Conservation (phyloP, 92 coral and sea anemone species). For the Porites evermanni region DNA sequence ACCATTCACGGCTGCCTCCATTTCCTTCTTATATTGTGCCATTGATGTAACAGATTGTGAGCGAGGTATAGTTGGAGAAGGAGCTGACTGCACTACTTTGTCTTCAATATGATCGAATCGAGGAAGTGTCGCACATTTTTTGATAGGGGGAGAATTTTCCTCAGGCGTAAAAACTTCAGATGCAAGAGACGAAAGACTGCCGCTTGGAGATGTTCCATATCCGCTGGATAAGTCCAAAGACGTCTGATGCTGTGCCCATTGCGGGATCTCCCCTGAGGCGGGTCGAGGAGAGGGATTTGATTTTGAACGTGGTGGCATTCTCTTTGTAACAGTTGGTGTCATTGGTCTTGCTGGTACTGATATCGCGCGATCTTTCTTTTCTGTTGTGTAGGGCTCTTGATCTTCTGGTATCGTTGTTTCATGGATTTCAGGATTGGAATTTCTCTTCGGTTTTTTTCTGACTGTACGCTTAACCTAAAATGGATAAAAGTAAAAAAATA, state of each 20-base stretch:
- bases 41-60: conserved; percentile 29
- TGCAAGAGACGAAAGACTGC: conserved; percentile 38
- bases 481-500: background rate
- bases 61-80: conserved; percentile 18
- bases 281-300: background rate
- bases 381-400: background rate
- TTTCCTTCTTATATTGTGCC: conserved; percentile 34
- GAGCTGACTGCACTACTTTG: background rate
- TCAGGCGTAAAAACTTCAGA: conserved; percentile 34
- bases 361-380: conserved; percentile 14
- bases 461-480: conserved; percentile 30
- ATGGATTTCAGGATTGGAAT: background rate
- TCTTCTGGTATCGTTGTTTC: conserved; percentile 15
- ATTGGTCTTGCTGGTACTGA: conserved; percentile 9
- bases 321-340: background rate
- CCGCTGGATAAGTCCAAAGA: conserved; percentile 26
- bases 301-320: background rate
- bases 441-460: conserved; percentile 33
- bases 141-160: background rate
- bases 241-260: too few relatives aligned
- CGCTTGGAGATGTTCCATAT: conserved; percentile 43
- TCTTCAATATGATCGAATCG: conserved; percentile 10
- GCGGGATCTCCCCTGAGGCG: conserved; percentile 4
- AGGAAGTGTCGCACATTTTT: conserved; percentile 37
- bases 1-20: conserved; percentile 13